A percentile compares a stretch with the other conserved stretches of the same genome.
Conservation (phyloP, 2,113 vertebrate genomes). For the Protomyctophum bolini region DNA sequence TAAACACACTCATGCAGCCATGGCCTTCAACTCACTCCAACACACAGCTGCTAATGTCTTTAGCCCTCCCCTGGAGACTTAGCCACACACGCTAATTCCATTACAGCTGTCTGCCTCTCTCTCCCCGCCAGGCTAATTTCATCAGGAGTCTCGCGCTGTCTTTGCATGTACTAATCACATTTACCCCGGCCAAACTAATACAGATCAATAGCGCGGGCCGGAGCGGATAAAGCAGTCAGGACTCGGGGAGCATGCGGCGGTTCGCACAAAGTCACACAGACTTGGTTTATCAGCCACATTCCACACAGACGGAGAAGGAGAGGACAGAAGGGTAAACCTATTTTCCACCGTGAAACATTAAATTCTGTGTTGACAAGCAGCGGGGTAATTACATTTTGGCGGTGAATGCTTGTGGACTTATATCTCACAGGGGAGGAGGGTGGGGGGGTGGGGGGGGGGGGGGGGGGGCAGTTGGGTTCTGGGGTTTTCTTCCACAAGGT, state of each 20-base stretch:
- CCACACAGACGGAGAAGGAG: background rate
- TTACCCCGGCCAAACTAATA: constrained; percentile 41
- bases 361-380: constrained; percentile 6
- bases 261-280: constrained; percentile 11
- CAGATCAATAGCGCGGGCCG: constrained; percentile 53
- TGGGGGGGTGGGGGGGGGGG: too few relatives aligned
- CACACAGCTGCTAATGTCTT: constrained; percentile 59
- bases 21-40: constrained; percentile 54
- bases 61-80: constrained; percentile 41
- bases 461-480: too few relatives aligned
- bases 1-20: constrained; percentile 55
- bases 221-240: constrained; percentile 17
- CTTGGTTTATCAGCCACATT: constrained; percentile 14
- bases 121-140: constrained; percentile 55
- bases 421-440: background rate
- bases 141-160: constrained; percentile 57
- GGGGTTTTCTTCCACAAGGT: background rate
- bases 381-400: background rate
- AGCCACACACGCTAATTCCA: constrained; percentile 55
- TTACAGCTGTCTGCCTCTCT: constrained; percentile 51
- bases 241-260: background rate
- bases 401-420: constrained; percentile 9
- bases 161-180: constrained; percentile 63
- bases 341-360: background rate
- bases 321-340: background rate